Evolutionary conservation across 2,888 invertebrate genomes (phyloP).

Genomic region (Boloria selene): DNA sequence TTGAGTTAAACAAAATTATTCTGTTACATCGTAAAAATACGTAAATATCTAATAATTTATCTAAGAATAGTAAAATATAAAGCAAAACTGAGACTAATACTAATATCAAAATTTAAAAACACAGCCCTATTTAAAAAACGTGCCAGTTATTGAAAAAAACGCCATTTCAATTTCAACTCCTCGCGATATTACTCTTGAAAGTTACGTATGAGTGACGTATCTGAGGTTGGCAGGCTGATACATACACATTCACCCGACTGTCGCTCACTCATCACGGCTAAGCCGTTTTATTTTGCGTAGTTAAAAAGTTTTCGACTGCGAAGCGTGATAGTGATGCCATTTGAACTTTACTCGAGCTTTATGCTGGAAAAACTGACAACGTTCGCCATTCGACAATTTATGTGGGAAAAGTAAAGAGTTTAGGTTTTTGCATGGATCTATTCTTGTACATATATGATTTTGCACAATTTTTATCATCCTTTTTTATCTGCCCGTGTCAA

Average conservation of each 20-base stretch:
- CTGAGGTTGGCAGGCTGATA: constrained; percentile 62
- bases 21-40: too few relatives aligned
- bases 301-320: constrained; percentile 72
- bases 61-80: too few relatives aligned
- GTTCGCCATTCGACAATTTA: constrained; percentile 34
- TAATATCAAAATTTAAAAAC: not conserved
- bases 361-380: constrained; percentile 36
- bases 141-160: constrained; percentile 19
- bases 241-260: constrained; percentile 58
- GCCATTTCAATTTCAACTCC: constrained; percentile 34
- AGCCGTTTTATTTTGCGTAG: constrained; percentile 58
- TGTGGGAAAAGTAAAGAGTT: constrained; percentile 25
- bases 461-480: not conserved
- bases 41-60: too few relatives aligned
- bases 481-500: too few relatives aligned
- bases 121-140: constrained; percentile 13
- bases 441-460: not conserved
- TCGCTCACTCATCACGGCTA: constrained; percentile 64
- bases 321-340: constrained; percentile 58
- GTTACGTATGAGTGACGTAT: constrained; percentile 76
- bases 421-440: constrained; percentile 13
- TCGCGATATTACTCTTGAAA: constrained; percentile 45
- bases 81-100: too few relatives aligned
- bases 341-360: constrained; percentile 48
- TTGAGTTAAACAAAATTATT: too few relatives aligned